These are phyloP conservation scores for Atta colombica DNA, from an alignment of 1,140 invertebrate species.

Conservation along the genomic window DNA sequence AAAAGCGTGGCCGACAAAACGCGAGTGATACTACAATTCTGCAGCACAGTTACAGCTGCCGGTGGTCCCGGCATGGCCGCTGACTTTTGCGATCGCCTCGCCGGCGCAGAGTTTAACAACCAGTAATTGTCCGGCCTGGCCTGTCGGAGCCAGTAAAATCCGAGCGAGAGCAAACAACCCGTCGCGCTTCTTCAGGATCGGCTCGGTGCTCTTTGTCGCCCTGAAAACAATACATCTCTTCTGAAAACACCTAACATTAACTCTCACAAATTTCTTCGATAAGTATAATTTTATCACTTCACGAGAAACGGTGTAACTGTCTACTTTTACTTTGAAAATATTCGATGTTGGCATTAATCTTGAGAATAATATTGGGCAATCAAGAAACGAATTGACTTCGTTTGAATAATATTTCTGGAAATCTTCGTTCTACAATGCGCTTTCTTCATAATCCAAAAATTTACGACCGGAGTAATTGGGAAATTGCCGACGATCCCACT, in stretches of 20 bases:
- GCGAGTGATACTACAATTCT: slow-evolving; percentile 40
- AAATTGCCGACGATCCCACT: not conserved
- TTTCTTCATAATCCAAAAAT: slow-evolving; percentile 19
- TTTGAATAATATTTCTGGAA: not conserved
- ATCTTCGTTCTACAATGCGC: not conserved
- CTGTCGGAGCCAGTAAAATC: slow-evolving; percentile 80
- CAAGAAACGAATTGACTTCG: not conserved
- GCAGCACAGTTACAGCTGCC: slow-evolving; percentile 65
- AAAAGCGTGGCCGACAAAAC: slow-evolving; percentile 40
- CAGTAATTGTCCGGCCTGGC: slow-evolving; percentile 81
- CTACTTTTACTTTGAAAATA: not conserved
- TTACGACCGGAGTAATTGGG: not conserved
- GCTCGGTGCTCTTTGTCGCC: slow-evolving; percentile 69
- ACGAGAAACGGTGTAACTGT: not conserved
- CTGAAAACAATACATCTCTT: slow-evolving; percentile 18
- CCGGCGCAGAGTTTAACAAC: slow-evolving; percentile 80
- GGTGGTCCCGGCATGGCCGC: slow-evolving; percentile 57
- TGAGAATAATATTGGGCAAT: not conserved
- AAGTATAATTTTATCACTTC: not conserved
- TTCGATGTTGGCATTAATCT: not conserved
- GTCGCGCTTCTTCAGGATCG: slow-evolving; percentile 69
- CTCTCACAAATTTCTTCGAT: not conserved
- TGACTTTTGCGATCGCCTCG: slow-evolving; percentile 72
- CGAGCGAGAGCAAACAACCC: slow-evolving; percentile 81
- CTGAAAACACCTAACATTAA: not conserved